Evolutionary conservation across 2,113 vertebrate genomes (phyloP), one percentile per base, ranked within the genome.

Genomic region (Microcebus lehilahytsara): DNA sequence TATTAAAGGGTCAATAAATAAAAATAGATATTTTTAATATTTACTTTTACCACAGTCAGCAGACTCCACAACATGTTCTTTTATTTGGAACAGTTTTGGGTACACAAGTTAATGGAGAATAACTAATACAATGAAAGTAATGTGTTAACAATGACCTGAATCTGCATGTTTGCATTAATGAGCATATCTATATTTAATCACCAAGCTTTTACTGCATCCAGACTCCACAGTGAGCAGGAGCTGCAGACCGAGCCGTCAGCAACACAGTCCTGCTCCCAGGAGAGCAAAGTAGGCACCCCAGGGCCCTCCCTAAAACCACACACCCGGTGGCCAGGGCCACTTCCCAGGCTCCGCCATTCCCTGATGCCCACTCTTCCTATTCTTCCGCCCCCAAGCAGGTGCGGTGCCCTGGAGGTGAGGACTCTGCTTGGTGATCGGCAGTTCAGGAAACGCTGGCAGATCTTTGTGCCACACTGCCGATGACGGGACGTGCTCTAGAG

Each of bases 391-490:
- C 10, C 17, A 0, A 7, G n/a, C n/a, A 42, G 12, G 22, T 9
- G 1, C 16, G 23, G 10, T 3, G 9, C 30, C 75, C 42, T 40
- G 11, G 32, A 71, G 85, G 37, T 4, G 1, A 60, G 66, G 32
- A 13, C 56, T 0, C 4, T 42, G 3, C 10, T 49, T 10, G 7
- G 9, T 25, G 27, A 56, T 34, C 0, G 5, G 11, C 5, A 72
- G 8, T 32, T 46, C 60, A 66, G n/a, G 72, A 81, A 51, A 64
- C 3, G 25, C 6, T 1, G 66, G 27, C 34, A 30, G 60, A 19
- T 2, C 0, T 34, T 23, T 20, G 32, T n/a, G 3, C 51, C n/a
- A 32, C 25, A 37, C 11, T 30, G 40, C 40, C 3, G 30, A 2
- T 1, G 66, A 13, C 4, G 0, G 34, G 23, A 30, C 17, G 6